Evolutionary conservation across 2,888 invertebrate genomes (phyloP).

Genomic region (Chymomyza caudatula): DNA sequence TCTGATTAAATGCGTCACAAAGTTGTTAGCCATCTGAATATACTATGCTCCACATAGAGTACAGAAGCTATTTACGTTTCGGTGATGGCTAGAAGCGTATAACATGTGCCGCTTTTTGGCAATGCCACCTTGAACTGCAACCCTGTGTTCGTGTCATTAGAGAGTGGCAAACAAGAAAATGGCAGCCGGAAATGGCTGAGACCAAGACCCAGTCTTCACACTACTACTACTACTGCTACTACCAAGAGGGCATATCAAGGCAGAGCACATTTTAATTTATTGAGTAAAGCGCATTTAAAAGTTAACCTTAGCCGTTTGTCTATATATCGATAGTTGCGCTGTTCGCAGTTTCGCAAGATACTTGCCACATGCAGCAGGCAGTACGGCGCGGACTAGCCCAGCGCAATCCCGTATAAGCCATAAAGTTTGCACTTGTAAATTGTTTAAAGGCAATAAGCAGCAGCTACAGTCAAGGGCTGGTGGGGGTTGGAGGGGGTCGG

Average conservation of each 20-base stretch:
- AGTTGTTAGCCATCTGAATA: no score
- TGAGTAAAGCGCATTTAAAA: constrained; percentile 47
- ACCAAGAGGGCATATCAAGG: neutral
- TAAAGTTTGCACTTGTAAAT: constrained; percentile 43
- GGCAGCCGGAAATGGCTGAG: neutral
- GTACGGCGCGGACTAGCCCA: no score
- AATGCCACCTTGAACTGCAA: no score
- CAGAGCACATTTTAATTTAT: constrained; percentile 53
- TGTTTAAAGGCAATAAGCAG: constrained; percentile 39
- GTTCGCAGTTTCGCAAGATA: neutral
- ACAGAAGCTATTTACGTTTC: no score
- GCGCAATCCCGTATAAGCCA: neutral
- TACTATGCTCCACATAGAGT: no score
- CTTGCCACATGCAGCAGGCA: neutral
- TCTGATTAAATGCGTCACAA: no score
- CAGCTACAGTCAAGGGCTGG: constrained; percentile 5
- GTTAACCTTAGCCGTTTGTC: constrained; percentile 56
- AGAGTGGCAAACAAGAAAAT: neutral
- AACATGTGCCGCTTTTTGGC: no score
- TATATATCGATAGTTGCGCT: constrained; percentile 26
- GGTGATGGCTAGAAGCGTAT: no score
- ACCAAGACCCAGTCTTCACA: neutral
- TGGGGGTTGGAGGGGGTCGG: no score
- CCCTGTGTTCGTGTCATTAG: neutral
- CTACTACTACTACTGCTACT: no score